Evolutionary conservation across 2,797 vertebrate species (phyloP).

Genomic region (Selene dorsalis): DNA sequence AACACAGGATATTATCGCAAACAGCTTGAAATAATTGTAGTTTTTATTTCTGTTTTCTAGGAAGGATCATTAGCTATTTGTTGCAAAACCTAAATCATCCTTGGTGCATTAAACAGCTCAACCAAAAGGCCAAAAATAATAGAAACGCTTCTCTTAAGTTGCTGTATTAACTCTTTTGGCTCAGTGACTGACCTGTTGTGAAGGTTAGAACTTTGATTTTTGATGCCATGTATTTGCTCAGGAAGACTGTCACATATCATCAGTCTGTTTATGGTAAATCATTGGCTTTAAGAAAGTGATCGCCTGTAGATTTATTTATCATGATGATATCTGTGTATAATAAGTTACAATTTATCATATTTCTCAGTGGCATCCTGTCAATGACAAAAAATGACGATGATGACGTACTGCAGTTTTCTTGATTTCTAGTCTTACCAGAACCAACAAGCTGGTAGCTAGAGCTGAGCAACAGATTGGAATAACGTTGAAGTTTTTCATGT

Average conservation of each 20-base stretch:
- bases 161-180: background rate
- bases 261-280: constrained; percentile 4
- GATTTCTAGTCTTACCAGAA: too few relatives aligned
- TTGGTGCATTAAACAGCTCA: background rate
- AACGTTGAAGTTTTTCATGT: too few relatives aligned
- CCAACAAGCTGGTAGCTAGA: too few relatives aligned
- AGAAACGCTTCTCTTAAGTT: background rate
- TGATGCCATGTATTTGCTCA: background rate
- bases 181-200: background rate
- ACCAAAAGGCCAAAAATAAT: constrained; percentile 2
- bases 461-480: too few relatives aligned
- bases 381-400: background rate
- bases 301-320: background rate
- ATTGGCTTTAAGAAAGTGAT: background rate
- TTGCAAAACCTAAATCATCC: background rate
- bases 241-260: constrained; percentile 6
- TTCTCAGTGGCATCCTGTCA: background rate
- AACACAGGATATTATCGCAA: too few relatives aligned
- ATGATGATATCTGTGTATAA: background rate
- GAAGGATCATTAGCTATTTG: background rate
- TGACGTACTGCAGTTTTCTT: too few relatives aligned
- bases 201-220: constrained; percentile 27
- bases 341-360: background rate
- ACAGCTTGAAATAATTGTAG: constrained; percentile 13
- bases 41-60: constrained; percentile 1